Conservation (phyloP, 1,140 invertebrate species). For the Pogonomyrmex californicus region DNA sequence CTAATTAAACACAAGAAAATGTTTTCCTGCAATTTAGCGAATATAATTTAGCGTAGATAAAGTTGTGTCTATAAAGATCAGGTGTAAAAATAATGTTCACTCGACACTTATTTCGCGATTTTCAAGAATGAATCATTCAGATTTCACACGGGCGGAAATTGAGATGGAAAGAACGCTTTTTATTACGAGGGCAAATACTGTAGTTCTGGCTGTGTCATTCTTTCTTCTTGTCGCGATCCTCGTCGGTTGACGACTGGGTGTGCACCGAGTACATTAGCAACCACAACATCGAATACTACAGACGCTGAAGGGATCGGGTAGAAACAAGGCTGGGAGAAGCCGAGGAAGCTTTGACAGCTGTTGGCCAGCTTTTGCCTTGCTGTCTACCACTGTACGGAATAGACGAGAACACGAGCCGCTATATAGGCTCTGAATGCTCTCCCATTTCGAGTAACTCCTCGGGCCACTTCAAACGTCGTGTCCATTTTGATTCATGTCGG, state of each 20-base stretch:
- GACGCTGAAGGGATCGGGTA: constrained; percentile 41
- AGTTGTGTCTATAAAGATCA: not conserved
- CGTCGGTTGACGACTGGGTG: constrained; percentile 47
- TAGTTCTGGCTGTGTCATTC: constrained; percentile 45
- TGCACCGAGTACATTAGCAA: constrained; percentile 77
- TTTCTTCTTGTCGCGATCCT: constrained; percentile 69
- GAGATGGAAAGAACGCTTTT: constrained; percentile 42
- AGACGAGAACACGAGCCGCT: constrained; percentile 65
- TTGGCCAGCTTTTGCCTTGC: constrained; percentile 67
- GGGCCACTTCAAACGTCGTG: constrained; percentile 75
- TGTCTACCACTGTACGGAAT: constrained; percentile 49
- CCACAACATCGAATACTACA: constrained; percentile 69
- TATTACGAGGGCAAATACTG: constrained; percentile 71
- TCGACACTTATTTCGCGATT: not conserved
- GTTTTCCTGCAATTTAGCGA: not conserved
- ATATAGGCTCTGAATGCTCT: constrained; percentile 52
- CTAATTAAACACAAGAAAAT: not conserved
- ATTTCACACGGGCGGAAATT: constrained; percentile 30
- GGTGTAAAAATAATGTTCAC: not conserved
- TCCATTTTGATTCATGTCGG: constrained; percentile 68
- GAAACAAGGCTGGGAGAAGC: constrained; percentile 68
- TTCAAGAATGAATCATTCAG: constrained; percentile 17
- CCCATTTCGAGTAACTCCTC: constrained; percentile 69
- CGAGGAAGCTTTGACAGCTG: constrained; percentile 78
- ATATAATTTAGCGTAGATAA: not conserved